Evolutionary conservation across 2,113 vertebrate species (phyloP).

Genomic region (Misgurnus anguillicaudatus): DNA sequence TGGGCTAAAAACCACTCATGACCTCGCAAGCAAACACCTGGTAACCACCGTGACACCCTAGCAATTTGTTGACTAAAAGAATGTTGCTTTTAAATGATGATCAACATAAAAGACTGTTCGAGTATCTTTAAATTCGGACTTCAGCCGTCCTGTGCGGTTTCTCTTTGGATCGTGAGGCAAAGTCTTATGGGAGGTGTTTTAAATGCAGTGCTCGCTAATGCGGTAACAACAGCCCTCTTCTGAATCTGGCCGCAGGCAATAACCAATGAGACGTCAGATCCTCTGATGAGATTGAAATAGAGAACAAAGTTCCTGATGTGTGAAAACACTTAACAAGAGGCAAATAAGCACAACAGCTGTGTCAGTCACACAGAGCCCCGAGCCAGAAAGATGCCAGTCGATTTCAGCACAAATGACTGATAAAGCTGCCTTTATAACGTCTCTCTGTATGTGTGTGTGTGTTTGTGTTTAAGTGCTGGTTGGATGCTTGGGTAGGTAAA

Average conservation of each 20-base stretch:
- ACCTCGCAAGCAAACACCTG: too few relatives aligned
- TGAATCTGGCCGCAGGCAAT: constrained; percentile 6
- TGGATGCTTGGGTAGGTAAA: constrained; percentile 24
- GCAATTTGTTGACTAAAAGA: too few relatives aligned
- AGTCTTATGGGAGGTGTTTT: not conserved
- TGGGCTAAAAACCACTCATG: too few relatives aligned
- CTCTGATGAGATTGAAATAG: constrained; percentile 26
- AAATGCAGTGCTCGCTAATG: constrained; percentile 27
- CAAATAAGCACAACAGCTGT: constrained; percentile 28
- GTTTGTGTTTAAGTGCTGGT: constrained; percentile 9
- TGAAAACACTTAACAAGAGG: constrained; percentile 39
- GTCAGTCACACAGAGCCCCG: constrained; percentile 6
- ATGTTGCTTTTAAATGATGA: too few relatives aligned
- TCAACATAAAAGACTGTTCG: too few relatives aligned
- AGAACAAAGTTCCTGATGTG: constrained; percentile 31
- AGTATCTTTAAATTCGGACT: too few relatives aligned
- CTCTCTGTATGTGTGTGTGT: not conserved
- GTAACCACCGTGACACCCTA: too few relatives aligned
- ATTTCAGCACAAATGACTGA: not conserved
- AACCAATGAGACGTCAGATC: constrained; percentile 34
- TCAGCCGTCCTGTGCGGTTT: not conserved
- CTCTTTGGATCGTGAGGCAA: not conserved
- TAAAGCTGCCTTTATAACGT: too few relatives aligned
- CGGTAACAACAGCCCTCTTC: constrained; percentile 9
- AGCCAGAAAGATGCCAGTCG: constrained; percentile 1